Base-by-base conservation (phyloP, 1,140 invertebrate species). In the Coelopa frigida region DNA sequence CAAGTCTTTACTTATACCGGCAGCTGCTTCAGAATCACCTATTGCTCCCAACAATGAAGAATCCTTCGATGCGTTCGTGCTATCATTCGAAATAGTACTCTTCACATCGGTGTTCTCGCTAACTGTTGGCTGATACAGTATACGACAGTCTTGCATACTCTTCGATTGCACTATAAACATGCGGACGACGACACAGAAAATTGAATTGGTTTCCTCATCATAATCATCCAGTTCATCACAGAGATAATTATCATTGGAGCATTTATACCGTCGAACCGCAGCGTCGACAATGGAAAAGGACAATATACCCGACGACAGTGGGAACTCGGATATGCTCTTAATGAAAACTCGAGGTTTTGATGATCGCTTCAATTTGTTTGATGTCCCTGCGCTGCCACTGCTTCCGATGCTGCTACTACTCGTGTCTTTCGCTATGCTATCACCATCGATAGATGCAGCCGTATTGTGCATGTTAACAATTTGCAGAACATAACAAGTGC, bases 151-250 rank as follows among this genome's bases (percentile, higher is more conserved):
- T 68, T 93, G 89, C 33, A 94, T 69, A 17, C 87, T 86, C 63
- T 90, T 93, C 4, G 89, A 87, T 66, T 94, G 89, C 35, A 94
- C 83, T 35, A 91, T 76, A 70, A 85, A 88, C 73, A 94, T 80
- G 36, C 80, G 78, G 17, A 93, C 73, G 4, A 82, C 73, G 22
- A 83, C 64, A 15, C 72, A 70, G 50, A 58, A 53, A 24, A 57
- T 51, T 5, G 64, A 65, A 17, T 57, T 57, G 15, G 50, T 56
- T n/a, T 70, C 63, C 47, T 72, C 65, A 47, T 73, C 62, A 49
- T 72, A 59, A 23, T 70, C 63, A 53, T 72, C 64, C 22, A 68
- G 49, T 42, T 72, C 70, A 21, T 71, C 71, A 32, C 59, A 58
- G 11, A 67, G 55, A 47, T 68, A 72, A 37, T 66, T 63, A 31